These are phyloP conservation scores for Melanotaenia duboulayi DNA, from an alignment of 2,113 vertebrate species.

Conservation along the genomic window DNA sequence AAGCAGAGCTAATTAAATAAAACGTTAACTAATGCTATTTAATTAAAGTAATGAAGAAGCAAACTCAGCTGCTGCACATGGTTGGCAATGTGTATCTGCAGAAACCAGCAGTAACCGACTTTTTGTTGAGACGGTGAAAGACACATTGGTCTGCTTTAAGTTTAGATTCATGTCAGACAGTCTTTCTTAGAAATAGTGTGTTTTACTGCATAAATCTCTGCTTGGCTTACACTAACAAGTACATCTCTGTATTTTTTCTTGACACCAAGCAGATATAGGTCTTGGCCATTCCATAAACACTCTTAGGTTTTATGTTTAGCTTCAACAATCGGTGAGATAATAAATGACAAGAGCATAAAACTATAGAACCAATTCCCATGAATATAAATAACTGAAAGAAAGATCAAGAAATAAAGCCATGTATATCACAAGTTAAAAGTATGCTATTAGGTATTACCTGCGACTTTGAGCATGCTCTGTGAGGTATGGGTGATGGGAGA, in stretches of 20 bases:
- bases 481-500: conserved; percentile 96
- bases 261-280: conserved; percentile 50
- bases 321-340: conserved; percentile 30
- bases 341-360: conserved; percentile 27
- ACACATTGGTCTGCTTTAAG: conserved; percentile 12
- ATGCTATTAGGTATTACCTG: conserved; percentile 82
- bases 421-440: not conserved
- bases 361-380: not conserved
- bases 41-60: conserved; percentile 1
- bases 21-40: conserved; percentile 22
- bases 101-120: conserved; percentile 3
- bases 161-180: not conserved
- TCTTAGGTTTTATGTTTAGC: conserved; percentile 49
- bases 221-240: conserved; percentile 21
- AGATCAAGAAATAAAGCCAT: not conserved
- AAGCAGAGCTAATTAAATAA: conserved; percentile 16
- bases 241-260: conserved; percentile 34
- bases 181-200: not conserved
- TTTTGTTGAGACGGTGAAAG: conserved; percentile 26
- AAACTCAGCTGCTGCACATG: conserved; percentile 8
- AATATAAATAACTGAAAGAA: not conserved
- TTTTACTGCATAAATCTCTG: conserved; percentile 42
- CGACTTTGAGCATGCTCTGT: conserved; percentile 91
- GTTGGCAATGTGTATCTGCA: conserved; percentile 37
- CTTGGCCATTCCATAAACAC: conserved; percentile 44